phyloP scores from a whole-genome alignment of 1,140 invertebrate genomes.

The Paralvinella palmiformis region DNA sequence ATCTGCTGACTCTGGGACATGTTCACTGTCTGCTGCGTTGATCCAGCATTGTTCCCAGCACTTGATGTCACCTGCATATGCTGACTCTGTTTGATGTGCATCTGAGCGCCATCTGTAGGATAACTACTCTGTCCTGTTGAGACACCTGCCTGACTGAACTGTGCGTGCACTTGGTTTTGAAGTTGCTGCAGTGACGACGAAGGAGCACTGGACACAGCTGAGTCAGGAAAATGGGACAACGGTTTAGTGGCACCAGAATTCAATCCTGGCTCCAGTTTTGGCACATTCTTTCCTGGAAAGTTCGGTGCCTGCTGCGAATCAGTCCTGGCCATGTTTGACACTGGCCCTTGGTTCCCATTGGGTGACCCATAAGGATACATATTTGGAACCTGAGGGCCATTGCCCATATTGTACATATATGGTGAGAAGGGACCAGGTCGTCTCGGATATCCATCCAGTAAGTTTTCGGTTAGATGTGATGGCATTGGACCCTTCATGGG shows the following conservation, averaged over 20 bases:
- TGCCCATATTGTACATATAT: no score
- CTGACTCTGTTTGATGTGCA: conserved; percentile 41
- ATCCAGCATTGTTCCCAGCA: conserved; percentile 25
- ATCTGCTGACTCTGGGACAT: conserved; percentile 80
- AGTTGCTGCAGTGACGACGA: conserved; percentile 45
- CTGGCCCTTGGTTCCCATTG: no score
- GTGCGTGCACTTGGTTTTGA: conserved; percentile 46
- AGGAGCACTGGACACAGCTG: conserved; percentile 27
- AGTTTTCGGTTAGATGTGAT: conserved; percentile 17
- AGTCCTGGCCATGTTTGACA: no score
- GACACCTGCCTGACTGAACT: conserved; percentile 28
- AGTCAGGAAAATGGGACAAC: conserved; percentile 36
- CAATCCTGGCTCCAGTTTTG: conserved; percentile 10
- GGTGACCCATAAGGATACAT: no score
- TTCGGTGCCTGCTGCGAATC: no score
- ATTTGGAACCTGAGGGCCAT: no score
- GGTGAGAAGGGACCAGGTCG: no score
- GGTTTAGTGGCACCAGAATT: conserved; percentile 39
- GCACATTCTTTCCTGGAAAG: conserved; percentile 8
- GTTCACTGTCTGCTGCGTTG: conserved; percentile 54
- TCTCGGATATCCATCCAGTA: conserved; percentile 14
- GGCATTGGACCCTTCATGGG: conserved; percentile 52
- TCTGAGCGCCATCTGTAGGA: conserved; percentile 28
- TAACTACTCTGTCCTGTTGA: not conserved
- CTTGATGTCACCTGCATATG: conserved; percentile 38